phyloP scores from a whole-genome alignment of 2,797 vertebrate species.

The Enteromius treurensis region DNA sequence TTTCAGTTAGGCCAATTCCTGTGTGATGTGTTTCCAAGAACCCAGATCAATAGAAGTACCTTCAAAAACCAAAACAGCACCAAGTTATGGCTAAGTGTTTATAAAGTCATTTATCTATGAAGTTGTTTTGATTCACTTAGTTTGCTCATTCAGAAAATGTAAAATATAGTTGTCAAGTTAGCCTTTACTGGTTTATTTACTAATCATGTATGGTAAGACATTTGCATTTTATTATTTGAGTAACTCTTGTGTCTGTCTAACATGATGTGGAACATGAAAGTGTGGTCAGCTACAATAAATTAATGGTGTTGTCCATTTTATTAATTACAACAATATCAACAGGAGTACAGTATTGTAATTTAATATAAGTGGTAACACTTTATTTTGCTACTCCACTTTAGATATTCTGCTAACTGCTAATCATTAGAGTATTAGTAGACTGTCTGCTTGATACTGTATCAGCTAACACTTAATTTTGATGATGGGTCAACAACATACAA shows the following conservation, averaged over 20 bases:
- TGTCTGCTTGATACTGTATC: no score
- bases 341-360: no score
- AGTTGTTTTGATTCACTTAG: constrained; percentile 11
- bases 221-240: background rate
- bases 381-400: no score
- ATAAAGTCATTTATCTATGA: constrained; percentile 19
- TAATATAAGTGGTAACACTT: background rate
- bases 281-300: background rate
- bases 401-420: no score
- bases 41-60: constrained; percentile 23
- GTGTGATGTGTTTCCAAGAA: constrained; percentile 14
- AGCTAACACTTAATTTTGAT: no score
- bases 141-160: constrained; percentile 1
- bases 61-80: constrained; percentile 25
- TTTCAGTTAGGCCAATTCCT: constrained; percentile 22
- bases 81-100: constrained; percentile 32
- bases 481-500: no score
- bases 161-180: constrained; percentile 8
- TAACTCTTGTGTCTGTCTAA: background rate
- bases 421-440: no score
- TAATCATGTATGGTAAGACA: background rate
- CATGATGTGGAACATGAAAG: background rate
- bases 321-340: background rate
- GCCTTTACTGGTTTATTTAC: constrained; percentile 15
- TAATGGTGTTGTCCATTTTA: background rate